These are phyloP conservation scores for Orthosia gracilis DNA, from an alignment of 2,888 invertebrate species.

Conservation along the genomic window DNA sequence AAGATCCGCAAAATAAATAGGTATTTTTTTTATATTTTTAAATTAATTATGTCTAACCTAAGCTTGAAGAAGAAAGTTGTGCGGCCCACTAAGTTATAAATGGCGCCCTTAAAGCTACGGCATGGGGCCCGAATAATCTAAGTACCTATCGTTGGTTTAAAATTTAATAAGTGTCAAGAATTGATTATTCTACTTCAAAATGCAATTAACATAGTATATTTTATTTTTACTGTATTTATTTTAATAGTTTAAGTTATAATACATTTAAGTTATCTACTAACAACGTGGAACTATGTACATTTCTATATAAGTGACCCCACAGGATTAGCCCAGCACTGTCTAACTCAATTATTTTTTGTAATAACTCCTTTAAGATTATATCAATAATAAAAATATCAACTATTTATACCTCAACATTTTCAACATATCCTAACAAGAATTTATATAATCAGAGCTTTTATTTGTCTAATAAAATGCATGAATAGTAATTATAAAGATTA, in stretches of 20 bases:
- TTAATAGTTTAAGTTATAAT: background rate
- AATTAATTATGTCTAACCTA: background rate
- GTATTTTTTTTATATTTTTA: background rate
- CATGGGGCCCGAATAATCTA: background rate
- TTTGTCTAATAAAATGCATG: slow-evolving; percentile 65
- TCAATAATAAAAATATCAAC: slow-evolving; percentile 40
- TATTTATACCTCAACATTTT: slow-evolving; percentile 56
- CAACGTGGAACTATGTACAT: background rate
- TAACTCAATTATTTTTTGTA: slow-evolving; percentile 46
- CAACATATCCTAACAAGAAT: slow-evolving; percentile 68
- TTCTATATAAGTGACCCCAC: background rate
- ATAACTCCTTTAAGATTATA: slow-evolving; percentile 44
- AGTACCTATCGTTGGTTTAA: background rate
- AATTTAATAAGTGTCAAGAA: background rate
- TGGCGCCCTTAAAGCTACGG: slow-evolving; percentile 25
- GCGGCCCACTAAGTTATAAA: background rate
- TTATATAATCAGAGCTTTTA: slow-evolving; percentile 69
- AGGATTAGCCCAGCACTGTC: slow-evolving; percentile 40
- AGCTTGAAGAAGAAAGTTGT: background rate
- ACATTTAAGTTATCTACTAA: background rate
- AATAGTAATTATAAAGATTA: slow-evolving; percentile 56
- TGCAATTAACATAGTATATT: background rate
- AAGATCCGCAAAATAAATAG: slow-evolving; percentile 22
- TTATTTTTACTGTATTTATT: background rate
- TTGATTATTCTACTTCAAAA: slow-evolving; percentile 4